A percentile compares a stretch with the other conserved stretches of the same genome.
phyloP scores from a whole-genome alignment of 2,888 invertebrate genomes.

The Ennomos quercinarius region DNA sequence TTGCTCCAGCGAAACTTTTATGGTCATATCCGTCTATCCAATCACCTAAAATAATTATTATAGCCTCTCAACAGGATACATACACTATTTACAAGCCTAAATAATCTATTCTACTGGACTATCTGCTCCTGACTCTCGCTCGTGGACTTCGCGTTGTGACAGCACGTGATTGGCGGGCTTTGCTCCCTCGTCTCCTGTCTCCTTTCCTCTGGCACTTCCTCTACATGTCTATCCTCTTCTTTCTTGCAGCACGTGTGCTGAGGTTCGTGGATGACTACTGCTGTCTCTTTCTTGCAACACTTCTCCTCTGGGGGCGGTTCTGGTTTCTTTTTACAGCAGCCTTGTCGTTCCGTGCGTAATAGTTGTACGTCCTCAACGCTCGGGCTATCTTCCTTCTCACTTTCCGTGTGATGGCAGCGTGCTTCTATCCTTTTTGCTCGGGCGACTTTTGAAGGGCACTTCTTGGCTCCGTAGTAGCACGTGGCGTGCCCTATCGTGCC shows the following conservation, averaged over 20 bases:
- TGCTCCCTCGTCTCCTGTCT: constrained; percentile 57
- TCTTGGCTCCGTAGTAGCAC: constrained; percentile 73
- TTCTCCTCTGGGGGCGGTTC: constrained; percentile 58
- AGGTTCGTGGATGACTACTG: constrained; percentile 40
- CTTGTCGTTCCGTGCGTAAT: constrained; percentile 61
- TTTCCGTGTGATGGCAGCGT: constrained; percentile 54
- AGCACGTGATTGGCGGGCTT: constrained; percentile 74
- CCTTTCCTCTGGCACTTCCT: constrained; percentile 34
- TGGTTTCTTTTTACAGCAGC: constrained; percentile 68
- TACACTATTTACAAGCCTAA: too few relatives aligned
- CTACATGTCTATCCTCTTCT: constrained; percentile 39
- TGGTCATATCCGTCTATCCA: too few relatives aligned
- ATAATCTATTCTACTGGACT: constrained; percentile 36
- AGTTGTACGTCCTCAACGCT: constrained; percentile 71
- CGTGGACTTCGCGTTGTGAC: constrained; percentile 55
- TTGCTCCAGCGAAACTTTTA: too few relatives aligned
- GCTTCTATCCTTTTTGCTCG: constrained; percentile 56
- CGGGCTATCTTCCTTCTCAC: constrained; percentile 69
- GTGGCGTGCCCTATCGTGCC: constrained; percentile 55
- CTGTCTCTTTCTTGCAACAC: constrained; percentile 47
- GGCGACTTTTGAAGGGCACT: constrained; percentile 74
- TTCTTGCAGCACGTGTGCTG: constrained; percentile 43
- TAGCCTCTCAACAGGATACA: not conserved
- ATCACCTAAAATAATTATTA: not conserved
- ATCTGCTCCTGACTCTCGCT: constrained; percentile 78